phyloP scores from a whole-genome alignment of 2,888 invertebrate species.

The Liopterus haemorrhoidalis region DNA sequence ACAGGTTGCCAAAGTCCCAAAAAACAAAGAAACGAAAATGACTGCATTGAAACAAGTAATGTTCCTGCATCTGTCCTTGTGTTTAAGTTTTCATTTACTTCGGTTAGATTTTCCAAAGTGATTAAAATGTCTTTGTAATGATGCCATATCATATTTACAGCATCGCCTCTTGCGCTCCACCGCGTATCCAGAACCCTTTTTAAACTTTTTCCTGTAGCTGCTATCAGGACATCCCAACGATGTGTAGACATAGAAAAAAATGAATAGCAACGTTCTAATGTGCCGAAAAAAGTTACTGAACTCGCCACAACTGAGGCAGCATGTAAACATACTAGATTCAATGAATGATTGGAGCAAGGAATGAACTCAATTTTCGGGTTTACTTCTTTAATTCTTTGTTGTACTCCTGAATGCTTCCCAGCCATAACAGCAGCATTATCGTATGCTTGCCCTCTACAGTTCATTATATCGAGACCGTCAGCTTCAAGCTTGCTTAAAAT shows the following conservation, averaged over 20 bases:
- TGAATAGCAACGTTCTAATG: slow-evolving; percentile 22
- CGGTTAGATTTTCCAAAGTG: slow-evolving; percentile 6
- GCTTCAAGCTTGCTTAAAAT: slow-evolving; percentile 27
- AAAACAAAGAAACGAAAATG: slow-evolving; percentile 2
- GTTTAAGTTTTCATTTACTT: slow-evolving; percentile 15
- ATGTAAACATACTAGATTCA: slow-evolving; percentile 29
- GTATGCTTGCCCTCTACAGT: slow-evolving; percentile 34
- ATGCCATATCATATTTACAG: slow-evolving; percentile 17
- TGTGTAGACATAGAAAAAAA: slow-evolving; percentile 24
- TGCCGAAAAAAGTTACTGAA: slow-evolving; percentile 29
- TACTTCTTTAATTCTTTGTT: slow-evolving; percentile 26
- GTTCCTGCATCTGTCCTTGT: slow-evolving; percentile 12
- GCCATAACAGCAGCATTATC: slow-evolving; percentile 33
- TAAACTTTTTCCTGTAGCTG: slow-evolving; percentile 25
- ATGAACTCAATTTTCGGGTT: slow-evolving; percentile 27
- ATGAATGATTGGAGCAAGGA: slow-evolving; percentile 21
- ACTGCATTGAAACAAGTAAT: too few species aligned
- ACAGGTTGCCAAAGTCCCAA: too few species aligned
- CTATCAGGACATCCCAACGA: slow-evolving; percentile 25
- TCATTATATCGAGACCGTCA: slow-evolving; percentile 30
- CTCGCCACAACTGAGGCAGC: slow-evolving; percentile 26
- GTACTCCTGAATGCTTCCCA: slow-evolving; percentile 25
- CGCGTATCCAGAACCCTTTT: slow-evolving; percentile 26
- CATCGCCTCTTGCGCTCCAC: slow-evolving; percentile 26
- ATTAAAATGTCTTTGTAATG: slow-evolving; percentile 3